These are phyloP conservation scores for Hycleus cichorii DNA, from an alignment of 1,140 invertebrate species.

Conservation along the genomic window DNA sequence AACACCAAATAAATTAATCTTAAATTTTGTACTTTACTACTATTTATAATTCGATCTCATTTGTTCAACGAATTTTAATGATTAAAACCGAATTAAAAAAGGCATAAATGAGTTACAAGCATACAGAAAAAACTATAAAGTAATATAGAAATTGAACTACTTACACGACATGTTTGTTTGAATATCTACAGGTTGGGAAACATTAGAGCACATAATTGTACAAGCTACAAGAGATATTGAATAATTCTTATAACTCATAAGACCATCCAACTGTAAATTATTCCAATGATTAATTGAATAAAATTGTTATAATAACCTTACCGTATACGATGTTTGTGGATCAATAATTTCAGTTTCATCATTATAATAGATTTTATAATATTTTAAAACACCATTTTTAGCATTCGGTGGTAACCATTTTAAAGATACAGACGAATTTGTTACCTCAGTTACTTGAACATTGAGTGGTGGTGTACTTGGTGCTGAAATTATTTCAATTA, in stretches of 20 bases:
- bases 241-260: conserved; percentile 54
- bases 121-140: too few relatives aligned
- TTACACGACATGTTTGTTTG: conserved; percentile 54
- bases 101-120: too few relatives aligned
- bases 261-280: conserved; percentile 5
- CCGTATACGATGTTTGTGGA: conserved; percentile 12
- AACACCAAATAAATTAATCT: conserved; percentile 10
- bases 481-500: conserved; percentile 35
- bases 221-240: conserved; percentile 61
- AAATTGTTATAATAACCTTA: conserved; percentile 30
- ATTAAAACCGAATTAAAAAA: too few relatives aligned
- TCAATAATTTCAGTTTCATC: conserved; percentile 22
- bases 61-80: too few relatives aligned
- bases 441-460: conserved; percentile 53
- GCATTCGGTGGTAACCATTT: conserved; percentile 60
- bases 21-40: background rate
- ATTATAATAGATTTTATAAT: conserved; percentile 58
- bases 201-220: conserved; percentile 56
- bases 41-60: too few relatives aligned
- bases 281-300: conserved; percentile 25
- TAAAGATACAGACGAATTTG: conserved; percentile 57
- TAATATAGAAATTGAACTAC: conserved; percentile 12
- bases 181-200: conserved; percentile 42
- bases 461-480: conserved; percentile 49
- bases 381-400: conserved; percentile 65